Conservation (phyloP, 2,888 invertebrate genomes). For the Perizoma flavofasciatum region DNA sequence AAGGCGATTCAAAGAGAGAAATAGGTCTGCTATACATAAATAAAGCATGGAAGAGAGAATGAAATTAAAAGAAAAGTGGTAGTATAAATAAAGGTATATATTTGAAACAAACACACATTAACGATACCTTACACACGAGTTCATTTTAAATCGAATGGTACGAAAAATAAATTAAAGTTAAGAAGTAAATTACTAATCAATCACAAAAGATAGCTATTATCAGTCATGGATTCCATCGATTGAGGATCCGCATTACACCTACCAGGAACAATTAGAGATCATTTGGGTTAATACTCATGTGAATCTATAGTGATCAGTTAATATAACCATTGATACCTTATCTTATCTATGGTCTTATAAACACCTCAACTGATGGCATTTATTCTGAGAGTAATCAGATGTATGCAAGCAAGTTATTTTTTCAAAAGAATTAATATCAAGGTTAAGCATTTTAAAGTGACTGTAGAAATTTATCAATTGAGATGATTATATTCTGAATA, state of each 20-base stretch:
- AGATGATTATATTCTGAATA: conserved; percentile 40
- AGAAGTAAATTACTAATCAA: conserved; percentile 51
- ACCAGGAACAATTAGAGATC: conserved; percentile 77
- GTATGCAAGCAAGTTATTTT: not conserved
- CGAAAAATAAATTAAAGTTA: conserved; percentile 69
- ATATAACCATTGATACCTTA: not conserved
- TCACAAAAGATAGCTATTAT: conserved; percentile 59
- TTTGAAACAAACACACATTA: conserved; percentile 83
- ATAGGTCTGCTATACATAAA: conserved; percentile 77
- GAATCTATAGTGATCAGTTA: conserved; percentile 13
- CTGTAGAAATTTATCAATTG: conserved; percentile 42
- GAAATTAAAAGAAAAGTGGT: conserved; percentile 82
- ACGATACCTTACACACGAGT: conserved; percentile 74
- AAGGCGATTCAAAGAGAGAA: conserved; percentile 68
- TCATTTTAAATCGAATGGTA: conserved; percentile 50
- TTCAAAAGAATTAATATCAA: not conserved
- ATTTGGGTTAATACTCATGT: conserved; percentile 50
- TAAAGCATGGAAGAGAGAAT: conserved; percentile 78
- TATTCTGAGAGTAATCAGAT: not conserved
- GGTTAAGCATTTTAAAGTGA: not conserved
- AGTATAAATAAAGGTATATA: conserved; percentile 82
- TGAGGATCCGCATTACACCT: conserved; percentile 48
- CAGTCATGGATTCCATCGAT: conserved; percentile 66
- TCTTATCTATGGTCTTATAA: conserved; percentile 31
- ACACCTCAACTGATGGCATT: conserved; percentile 51